Evolutionary conservation across 2,888 invertebrate genomes (phyloP).

Genomic region (Helleia helle): DNA sequence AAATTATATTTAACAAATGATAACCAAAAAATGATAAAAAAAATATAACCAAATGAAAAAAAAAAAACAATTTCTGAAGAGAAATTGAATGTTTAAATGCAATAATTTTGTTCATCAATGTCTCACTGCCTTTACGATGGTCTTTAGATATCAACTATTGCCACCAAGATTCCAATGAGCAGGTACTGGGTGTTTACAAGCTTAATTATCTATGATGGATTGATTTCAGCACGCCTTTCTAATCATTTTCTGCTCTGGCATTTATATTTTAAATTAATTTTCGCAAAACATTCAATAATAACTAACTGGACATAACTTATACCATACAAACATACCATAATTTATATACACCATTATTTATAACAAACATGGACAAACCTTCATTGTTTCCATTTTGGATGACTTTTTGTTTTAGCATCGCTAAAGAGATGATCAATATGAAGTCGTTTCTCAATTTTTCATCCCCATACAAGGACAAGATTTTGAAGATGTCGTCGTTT

Average conservation of each 20-base stretch:
- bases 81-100: slow-evolving; percentile 22
- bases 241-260: slow-evolving; percentile 43
- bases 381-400: slow-evolving; percentile 12
- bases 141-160: slow-evolving; percentile 35
- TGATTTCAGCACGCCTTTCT: slow-evolving; percentile 51
- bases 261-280: too few species aligned
- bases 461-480: slow-evolving; percentile 13
- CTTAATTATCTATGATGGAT: slow-evolving; percentile 29
- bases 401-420: slow-evolving; percentile 31
- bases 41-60: background rate
- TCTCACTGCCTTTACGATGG: slow-evolving; percentile 53
- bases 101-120: slow-evolving; percentile 35
- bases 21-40: too few species aligned
- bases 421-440: slow-evolving; percentile 29
- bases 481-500: slow-evolving; percentile 23
- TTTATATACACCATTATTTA: too few species aligned
- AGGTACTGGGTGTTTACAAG: slow-evolving; percentile 43
- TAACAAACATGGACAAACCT: slow-evolving; percentile 31
- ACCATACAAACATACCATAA: too few species aligned
- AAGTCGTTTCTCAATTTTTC: slow-evolving; percentile 24
- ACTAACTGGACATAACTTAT: too few species aligned
- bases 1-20: background rate
- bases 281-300: too few species aligned
- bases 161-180: slow-evolving; percentile 54
- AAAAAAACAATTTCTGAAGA: slow-evolving; percentile 5